Base-by-base conservation (phyloP, 2,797 vertebrate genomes). In the Myiothlypis coronata region DNA sequence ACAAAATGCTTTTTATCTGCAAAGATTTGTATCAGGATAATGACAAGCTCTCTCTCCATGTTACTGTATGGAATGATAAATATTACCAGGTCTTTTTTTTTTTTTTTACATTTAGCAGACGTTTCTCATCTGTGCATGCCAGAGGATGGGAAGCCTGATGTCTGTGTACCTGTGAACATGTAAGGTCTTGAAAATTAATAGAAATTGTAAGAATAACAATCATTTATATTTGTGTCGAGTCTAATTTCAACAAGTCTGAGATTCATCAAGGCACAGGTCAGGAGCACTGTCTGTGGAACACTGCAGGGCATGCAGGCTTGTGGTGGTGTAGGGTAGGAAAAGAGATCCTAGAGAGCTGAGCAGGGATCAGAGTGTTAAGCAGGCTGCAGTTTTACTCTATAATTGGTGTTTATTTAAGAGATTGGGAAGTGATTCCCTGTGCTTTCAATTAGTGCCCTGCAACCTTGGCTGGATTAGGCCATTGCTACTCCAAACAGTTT, bases 161-260 rank as follows among this genome's bases (percentile, higher is more conserved):
- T 26, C 32, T 80, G 18, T 28, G 13, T 80, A 49, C 49, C 15
- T 82, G 24, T 71, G 37, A 74, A 92, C 90, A 84, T 11, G 6
- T 43, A 61, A 83, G 9, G 8, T 87, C 37, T 65, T 71, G 65
- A 53, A 84, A 75, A 64, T 57, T 11, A 37, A 34, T 56, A 30
- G 43, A 56, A 93, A 59, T 24, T 17, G 8, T 59, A 74, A 35
- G 34, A 67, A 11, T 68, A 68, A 27, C 28, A 75, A 55, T 65
- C 18, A 47, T 7, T 69, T 65, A 5, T 0, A 26, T 47, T 56
- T 52, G 11, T 44, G 19, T 30, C 0, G 0, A 61, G 41, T 44
- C 12, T 47, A 47, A 55, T 47, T 88, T 87, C 57, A 60, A 6
- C 32, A 56, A 24, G 34, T 60, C 28, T 60, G 52, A 79, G 14